phyloP scores from a whole-genome alignment of 2,113 vertebrate genomes.

The Prunella himalayana region DNA sequence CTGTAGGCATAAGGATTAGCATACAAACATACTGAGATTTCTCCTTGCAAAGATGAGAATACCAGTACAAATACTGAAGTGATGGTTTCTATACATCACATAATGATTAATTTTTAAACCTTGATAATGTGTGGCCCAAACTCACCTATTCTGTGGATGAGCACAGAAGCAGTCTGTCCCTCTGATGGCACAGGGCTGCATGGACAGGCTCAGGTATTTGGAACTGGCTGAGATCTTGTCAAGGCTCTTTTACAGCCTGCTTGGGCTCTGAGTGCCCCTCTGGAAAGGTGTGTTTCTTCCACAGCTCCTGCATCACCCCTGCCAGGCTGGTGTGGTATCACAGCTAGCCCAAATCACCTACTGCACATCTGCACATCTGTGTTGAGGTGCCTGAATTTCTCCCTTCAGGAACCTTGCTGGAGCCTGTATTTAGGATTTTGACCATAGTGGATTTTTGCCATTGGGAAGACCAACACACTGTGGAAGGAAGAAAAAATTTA shows the following conservation, averaged over 20 bases:
- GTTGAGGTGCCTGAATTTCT: not conserved
- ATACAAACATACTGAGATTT: not conserved
- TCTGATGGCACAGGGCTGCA: not conserved
- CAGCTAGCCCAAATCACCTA: not conserved
- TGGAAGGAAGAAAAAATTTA: constrained; percentile 38
- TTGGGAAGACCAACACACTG: not conserved
- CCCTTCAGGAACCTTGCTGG: not conserved
- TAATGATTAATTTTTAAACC: not conserved
- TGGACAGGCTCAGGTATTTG: not conserved
- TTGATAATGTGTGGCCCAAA: not conserved
- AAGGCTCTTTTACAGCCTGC: not conserved
- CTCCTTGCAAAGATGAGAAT: not conserved
- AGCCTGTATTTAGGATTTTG: not conserved
- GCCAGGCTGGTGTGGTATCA: not conserved
- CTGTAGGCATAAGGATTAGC: not conserved
- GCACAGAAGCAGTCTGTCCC: not conserved
- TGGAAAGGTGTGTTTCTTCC: not conserved
- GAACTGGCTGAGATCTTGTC: not conserved
- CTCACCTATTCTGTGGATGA: not conserved
- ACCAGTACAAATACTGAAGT: not conserved
- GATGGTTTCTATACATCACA: not conserved
- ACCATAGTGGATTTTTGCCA: not conserved
- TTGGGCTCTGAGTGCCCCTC: not conserved
- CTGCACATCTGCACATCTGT: not conserved
- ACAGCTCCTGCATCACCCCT: not conserved